phyloP scores from a whole-genome alignment of 2,888 invertebrate species.

The Strigamia crassipes region DNA sequence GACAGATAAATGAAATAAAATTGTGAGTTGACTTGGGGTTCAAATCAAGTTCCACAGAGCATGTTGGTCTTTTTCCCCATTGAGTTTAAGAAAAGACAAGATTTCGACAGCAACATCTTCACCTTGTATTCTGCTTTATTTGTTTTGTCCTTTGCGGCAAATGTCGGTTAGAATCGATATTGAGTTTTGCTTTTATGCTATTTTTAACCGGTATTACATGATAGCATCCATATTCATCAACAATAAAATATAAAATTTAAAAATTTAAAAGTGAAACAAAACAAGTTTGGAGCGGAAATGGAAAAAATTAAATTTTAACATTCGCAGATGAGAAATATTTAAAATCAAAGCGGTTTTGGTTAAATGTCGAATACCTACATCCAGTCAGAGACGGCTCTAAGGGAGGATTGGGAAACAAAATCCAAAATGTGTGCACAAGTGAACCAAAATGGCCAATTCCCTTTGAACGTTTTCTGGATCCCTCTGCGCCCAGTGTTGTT shows the following conservation, averaged over 20 bases:
- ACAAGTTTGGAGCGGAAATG: neutral
- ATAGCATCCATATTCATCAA: neutral
- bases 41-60: neutral
- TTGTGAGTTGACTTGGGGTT: neutral
- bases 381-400: no score
- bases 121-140: neutral
- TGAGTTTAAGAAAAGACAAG: neutral
- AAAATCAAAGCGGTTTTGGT: no score
- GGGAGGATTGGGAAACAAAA: no score
- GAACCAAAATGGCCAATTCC: no score
- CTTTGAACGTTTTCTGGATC: no score
- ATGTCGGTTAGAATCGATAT: constrained; percentile 4
- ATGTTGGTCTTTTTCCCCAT: neutral
- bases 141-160: neutral
- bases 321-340: no score
- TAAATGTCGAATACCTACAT: no score
- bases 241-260: neutral
- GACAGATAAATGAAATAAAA: neutral
- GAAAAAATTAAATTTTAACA: neutral
- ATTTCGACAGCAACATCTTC: neutral
- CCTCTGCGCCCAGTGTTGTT: no score
- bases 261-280: neutral
- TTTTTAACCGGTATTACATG: constrained; percentile 3
- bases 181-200: neutral
- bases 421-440: no score